Base-by-base conservation (phyloP, 2,797 vertebrate genomes). In the Trichosurus vulpecula region DNA sequence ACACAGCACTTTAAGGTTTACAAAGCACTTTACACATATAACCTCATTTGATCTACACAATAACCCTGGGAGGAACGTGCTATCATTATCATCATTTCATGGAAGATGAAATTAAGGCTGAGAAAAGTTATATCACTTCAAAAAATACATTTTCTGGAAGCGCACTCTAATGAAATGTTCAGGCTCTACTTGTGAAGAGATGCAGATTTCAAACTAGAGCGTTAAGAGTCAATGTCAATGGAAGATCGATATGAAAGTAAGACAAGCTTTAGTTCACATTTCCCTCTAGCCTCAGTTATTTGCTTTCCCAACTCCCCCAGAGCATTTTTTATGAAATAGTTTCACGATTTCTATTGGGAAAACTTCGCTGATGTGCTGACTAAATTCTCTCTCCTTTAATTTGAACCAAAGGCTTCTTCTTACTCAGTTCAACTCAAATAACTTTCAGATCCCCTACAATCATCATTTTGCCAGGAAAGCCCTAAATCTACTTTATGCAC, bases 381-480 rank as follows among this genome's bases (percentile, higher is more conserved):
- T n/a, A 56, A 92, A 93, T 52, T 11, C 53, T 61, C 74, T 96
- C 52, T 51, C 91, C 56, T 95, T 93, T 31, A 6, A 52, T 55
- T 93, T 90, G n/a, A 58, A 66, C 81, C 90, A 96, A 55, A 47
- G 6, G 12, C 2, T 81, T 1, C 13, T 52, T 57, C 74, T 87
- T 87, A 87, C 41, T 81, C 74, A 47, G 8, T 47, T 47, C 22
- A 81, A 47, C 74, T 47, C 10, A 81, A 1, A 81, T 47, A 81
- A 81, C 22, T 47, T 47, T 47, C 22, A 35, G 41, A 81, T 81
- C 74, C 41, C 6, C 47, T 35, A 90, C 13, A 2, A 54, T 91
- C 19, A 56, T 92, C 19, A 89, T 89, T 93, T 90, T 81, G 51
- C 53, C 89, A 61, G 11, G 55, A 66, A 93, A 91, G 25, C 22